Conservation (phyloP, 2,888 invertebrate genomes). For the Lasioglossum oenotherae region DNA sequence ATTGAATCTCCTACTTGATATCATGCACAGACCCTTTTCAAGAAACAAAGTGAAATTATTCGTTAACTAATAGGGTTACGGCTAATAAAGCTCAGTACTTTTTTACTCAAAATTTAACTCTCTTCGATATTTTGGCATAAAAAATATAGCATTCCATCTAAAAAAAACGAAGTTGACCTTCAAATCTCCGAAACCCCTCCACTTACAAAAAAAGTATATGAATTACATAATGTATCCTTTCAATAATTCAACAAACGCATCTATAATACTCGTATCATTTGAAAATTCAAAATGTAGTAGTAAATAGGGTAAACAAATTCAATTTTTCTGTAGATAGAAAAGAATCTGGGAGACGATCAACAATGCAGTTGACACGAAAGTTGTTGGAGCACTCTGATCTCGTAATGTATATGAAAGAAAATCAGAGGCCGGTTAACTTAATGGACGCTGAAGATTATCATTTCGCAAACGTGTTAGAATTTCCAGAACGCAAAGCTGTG, state of each 20-base stretch:
- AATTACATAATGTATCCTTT: too few relatives aligned
- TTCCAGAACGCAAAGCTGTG: slow-evolving; percentile 29
- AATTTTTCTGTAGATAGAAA: slow-evolving; percentile 26
- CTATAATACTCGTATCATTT: not conserved
- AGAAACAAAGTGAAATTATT: too few relatives aligned
- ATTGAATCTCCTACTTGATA: too few relatives aligned
- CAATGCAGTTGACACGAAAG: slow-evolving; percentile 62
- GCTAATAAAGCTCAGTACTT: too few relatives aligned
- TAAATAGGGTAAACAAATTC: not conserved
- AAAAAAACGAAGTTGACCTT: too few relatives aligned
- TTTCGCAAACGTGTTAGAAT: slow-evolving; percentile 26
- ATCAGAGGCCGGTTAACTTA: slow-evolving; percentile 47
- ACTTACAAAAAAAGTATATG: too few relatives aligned
- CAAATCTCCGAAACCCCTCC: too few relatives aligned
- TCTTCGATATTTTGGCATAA: too few relatives aligned
- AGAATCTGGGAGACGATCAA: slow-evolving; percentile 51
- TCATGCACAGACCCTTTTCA: too few relatives aligned
- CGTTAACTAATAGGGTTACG: too few relatives aligned
- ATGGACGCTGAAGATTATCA: slow-evolving; percentile 8
- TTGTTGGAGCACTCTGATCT: slow-evolving; percentile 72
- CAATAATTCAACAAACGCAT: not conserved
- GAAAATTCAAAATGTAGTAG: not conserved
- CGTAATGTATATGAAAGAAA: slow-evolving; percentile 66
- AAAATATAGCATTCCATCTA: too few relatives aligned
- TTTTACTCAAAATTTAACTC: too few relatives aligned